Evolutionary conservation across 2,113 vertebrate species (phyloP).

Genomic region (Thunnus maccoyii): DNA sequence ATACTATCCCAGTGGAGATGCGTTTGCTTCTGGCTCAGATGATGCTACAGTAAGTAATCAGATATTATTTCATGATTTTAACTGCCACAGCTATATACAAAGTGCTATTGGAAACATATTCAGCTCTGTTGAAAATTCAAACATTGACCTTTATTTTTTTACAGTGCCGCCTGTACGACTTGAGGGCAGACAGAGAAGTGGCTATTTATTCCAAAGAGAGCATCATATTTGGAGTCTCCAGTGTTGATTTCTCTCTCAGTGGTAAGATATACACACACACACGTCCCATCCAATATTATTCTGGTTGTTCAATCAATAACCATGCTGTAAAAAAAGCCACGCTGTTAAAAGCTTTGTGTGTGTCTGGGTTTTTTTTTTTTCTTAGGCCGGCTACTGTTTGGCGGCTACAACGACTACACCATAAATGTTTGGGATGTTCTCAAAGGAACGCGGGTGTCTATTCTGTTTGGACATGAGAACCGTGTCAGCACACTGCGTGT

Average conservation of each 20-base stretch:
- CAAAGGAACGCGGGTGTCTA: slow-evolving; percentile 95
- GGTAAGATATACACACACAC: slow-evolving; percentile 83
- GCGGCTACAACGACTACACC: slow-evolving; percentile 98
- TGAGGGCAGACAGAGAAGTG: slow-evolving; percentile 98
- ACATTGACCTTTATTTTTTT: slow-evolving; percentile 40
- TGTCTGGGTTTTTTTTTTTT: not conserved
- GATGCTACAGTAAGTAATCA: slow-evolving; percentile 93
- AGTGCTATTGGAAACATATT: not conserved
- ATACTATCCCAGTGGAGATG: slow-evolving; percentile 98
- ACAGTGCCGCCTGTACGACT: slow-evolving; percentile 97
- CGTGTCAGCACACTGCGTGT: slow-evolving; percentile 95
- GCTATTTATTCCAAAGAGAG: slow-evolving; percentile 99
- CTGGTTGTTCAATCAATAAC: not conserved
- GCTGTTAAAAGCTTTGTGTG: slow-evolving; percentile 8
- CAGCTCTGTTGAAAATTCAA: too few relatives aligned
- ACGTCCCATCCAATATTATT: not conserved
- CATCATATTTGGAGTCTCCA: slow-evolving; percentile 98
- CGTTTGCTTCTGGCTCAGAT: slow-evolving; percentile 98
- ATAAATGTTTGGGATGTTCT: slow-evolving; percentile 99
- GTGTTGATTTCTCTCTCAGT: slow-evolving; percentile 98
- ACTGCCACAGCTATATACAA: not conserved
- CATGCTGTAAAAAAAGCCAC: not conserved
- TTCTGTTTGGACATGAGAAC: slow-evolving; percentile 97
- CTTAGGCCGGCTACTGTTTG: slow-evolving; percentile 94
- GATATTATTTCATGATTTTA: not conserved